These are phyloP conservation scores for Timandra comae DNA, from an alignment of 2,888 invertebrate genomes.

Conservation along the genomic window DNA sequence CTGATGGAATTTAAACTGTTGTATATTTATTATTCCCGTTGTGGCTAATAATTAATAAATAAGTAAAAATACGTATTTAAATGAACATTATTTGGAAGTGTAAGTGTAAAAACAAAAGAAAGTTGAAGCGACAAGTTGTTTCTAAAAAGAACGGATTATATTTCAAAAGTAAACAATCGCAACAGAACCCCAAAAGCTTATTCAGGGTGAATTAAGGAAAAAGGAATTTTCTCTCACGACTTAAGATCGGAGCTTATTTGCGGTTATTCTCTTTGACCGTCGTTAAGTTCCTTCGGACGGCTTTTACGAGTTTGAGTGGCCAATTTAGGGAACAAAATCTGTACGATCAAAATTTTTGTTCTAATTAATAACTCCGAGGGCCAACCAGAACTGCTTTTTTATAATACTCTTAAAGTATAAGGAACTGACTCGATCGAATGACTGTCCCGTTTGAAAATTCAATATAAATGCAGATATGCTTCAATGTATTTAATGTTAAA, in stretches of 20 bases:
- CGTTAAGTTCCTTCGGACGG: constrained; percentile 72
- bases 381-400: constrained; percentile 50
- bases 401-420: constrained; percentile 29
- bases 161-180: constrained; percentile 63
- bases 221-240: constrained; percentile 66
- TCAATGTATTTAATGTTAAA: constrained; percentile 21
- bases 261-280: constrained; percentile 77
- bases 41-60: no score
- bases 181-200: constrained; percentile 57
- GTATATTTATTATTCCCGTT: no score
- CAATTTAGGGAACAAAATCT: constrained; percentile 72
- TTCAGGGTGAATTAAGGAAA: constrained; percentile 72
- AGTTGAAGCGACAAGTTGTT: constrained; percentile 35
- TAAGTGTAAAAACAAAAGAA: no score
- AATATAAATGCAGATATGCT: constrained; percentile 26
- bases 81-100: no score
- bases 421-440: no score
- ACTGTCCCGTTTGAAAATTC: no score
- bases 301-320: constrained; percentile 74
- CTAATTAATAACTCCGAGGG: constrained; percentile 68
- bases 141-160: constrained; percentile 49
- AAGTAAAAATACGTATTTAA: no score
- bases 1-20: no score
- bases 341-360: constrained; percentile 74
- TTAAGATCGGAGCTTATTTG: constrained; percentile 74